phyloP scores from a whole-genome alignment of 2,888 invertebrate species.

The Plagodis pulveraria region DNA sequence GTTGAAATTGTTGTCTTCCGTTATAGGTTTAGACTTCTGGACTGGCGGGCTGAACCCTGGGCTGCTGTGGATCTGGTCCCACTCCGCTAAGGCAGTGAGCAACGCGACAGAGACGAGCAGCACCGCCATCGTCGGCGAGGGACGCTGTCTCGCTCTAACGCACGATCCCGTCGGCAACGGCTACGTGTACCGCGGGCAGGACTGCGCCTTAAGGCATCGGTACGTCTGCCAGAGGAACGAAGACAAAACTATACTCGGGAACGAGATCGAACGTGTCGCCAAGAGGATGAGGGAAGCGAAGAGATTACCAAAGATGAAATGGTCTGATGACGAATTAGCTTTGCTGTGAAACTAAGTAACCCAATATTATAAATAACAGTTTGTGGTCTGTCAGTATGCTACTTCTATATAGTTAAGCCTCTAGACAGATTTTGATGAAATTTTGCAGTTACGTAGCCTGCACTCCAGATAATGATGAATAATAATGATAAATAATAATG shows the following conservation, averaged over 20 bases:
- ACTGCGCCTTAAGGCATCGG: slow-evolving; percentile 88
- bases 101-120: slow-evolving; percentile 47
- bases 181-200: slow-evolving; percentile 89
- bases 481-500: too few species aligned
- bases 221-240: slow-evolving; percentile 90
- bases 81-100: slow-evolving; percentile 90
- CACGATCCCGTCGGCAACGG: slow-evolving; percentile 85
- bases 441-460: too few species aligned
- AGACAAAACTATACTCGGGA: slow-evolving; percentile 83
- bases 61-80: slow-evolving; percentile 94
- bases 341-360: slow-evolving; percentile 18
- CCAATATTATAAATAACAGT: too few species aligned
- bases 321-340: slow-evolving; percentile 33
- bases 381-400: too few species aligned
- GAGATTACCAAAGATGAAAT: slow-evolving; percentile 37
- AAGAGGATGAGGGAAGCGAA: slow-evolving; percentile 27
- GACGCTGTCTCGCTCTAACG: slow-evolving; percentile 89
- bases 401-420: too few species aligned
- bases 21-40: slow-evolving; percentile 90
- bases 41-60: slow-evolving; percentile 94
- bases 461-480: too few species aligned
- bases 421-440: too few species aligned
- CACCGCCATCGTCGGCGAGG: slow-evolving; percentile 81
- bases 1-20: too few species aligned
- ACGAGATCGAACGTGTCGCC: slow-evolving; percentile 85